Base-by-base conservation (phyloP, 1,140 invertebrate genomes). In the Bombus consobrinus region DNA sequence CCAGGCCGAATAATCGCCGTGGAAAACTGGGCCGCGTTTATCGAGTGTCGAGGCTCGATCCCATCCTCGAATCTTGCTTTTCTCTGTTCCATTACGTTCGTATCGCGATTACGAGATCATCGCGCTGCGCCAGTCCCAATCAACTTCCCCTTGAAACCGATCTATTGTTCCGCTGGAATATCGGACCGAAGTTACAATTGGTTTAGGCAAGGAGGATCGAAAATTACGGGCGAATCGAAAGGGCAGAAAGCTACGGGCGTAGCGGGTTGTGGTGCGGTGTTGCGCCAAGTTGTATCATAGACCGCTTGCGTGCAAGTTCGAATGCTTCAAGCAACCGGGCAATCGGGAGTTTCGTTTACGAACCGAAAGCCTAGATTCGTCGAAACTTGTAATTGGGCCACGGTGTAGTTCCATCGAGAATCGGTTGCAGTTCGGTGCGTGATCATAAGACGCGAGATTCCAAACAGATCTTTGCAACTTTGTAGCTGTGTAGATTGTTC, bases 1-100 rank as follows among this genome's bases (percentile, higher is more conserved):
- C 73, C 32, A 77, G 13, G 22, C 62, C 76, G 76, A 76, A 72
- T 32, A 57, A 39, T 47, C 64, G 62, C 15, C 37, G 72, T 72
- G 43, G 81, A 81, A 75, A 88, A 89, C 28, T 85, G 75, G 87
- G 87, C 75, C 76, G 64, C 73, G 84, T 81, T 89, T 85, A 81
- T 78, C 53, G 59, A 57, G 15, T 53, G 53, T 53, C 66, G 41
- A 34, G 34, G n/a, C 32, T 34, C 32, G 32, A 53, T 53, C 6
- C 18, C 18, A 22, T 2, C 18, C 32, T 34, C 66, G 32, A 22
- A 22, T 34, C 66, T 37, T 68, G 32, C 66, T 68, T 68, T 34
- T 68, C 66, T 68, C 47, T 53, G 3, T 68, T 68, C 66, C 9
- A 34, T 68, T 66, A 66, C n/a, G n/a, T 32, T 9, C 8, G 32